Base-by-base conservation (phyloP, 1,140 invertebrate genomes). In the Steinernema feltiae region DNA sequence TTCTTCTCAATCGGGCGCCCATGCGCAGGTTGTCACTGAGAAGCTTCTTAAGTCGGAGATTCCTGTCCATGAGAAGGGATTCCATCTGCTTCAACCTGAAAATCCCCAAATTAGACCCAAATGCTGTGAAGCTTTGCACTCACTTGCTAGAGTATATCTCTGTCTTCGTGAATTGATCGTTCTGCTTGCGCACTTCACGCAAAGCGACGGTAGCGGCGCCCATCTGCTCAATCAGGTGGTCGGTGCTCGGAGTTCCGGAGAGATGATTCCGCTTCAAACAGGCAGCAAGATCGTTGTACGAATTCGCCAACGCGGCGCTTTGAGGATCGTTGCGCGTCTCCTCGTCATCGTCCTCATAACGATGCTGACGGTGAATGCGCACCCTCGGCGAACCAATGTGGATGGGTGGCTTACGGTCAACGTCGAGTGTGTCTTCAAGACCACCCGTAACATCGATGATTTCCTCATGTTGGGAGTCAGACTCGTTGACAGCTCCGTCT, bases 81-180 rank as follows among this genome's bases (percentile, higher is more conserved):
- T 63, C 53, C 53, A 63, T 63, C 53, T 63, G 53, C 53, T 63
- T 63, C 53, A 63, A 21, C 53, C 53, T 63, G 24, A 63, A 63
- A 63, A 63, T 3, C 7, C 7, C 7, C 7, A 41, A 18, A 63
- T 3, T 63, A 63, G 3, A 27, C 15, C 7, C 12, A 27, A 27
- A 7, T 17, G 15, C 2, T 15, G 53, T 15, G 24, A 63, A 27
- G 15, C 53, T n/a, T n/a, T 7, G 41, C 7, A 46, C 53, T n/a
- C 24, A 63, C 53, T 63, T 63, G 53, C 53, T 63, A 3, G 53
- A 63, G 24, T 63, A 63, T 12, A 63, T 63, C 24, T 63, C 53
- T 15, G 7, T 63, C 53, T 63, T 63, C 7, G 53, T 63, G 53
- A 63, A 21, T 21, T 63, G 53, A 3, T 63, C 53, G 24, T 63